Base-by-base conservation (phyloP, 2,113 vertebrate genomes). In the Elanoides forficatus region DNA sequence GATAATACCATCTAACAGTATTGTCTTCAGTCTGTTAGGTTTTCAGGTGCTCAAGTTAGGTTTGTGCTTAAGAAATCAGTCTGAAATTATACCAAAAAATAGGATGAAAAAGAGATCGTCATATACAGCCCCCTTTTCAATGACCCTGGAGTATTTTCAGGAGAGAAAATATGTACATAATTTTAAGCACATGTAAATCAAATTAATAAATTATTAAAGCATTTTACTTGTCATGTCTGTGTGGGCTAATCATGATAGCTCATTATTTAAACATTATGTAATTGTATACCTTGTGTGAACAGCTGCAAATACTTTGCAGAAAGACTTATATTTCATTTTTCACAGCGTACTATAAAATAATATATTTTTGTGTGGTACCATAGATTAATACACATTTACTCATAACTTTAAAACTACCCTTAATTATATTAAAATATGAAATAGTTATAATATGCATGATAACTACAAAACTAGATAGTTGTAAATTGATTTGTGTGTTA, bases 181-280 rank as follows among this genome's bases (percentile, higher is more conserved):
- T 98, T 98, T 98, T 98, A 97, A 98, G 94, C 95, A 95, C 93
- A 97, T 95, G 95, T 97, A 98, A 98, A 98, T 98, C 66, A 98
- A 97, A 97, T 98, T 97, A 98, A 97, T 98, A 97, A 96, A 97
- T 98, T 97, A 97, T 98, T 97, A 97, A 95, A 92, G 84, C 92
- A 95, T 98, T 98, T 98, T 98, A 95, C 95, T 97, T 98, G 97
- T 98, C 96, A 98, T 97, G 96, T 97, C 97, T 98, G 97, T 97
- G 97, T 98, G 96, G 96, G 81, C 95, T 98, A 98, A 98, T 98
- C 75, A 25, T 97, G 97, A 97, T 97, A 97, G 94, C 96, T 98
- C 95, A 97, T 98, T 98, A 97, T 98, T 98, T 97, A 98, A 98
- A 97, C 94, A 97, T 98, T 98, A 97, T 97, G 94, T 97, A 98